Base-by-base conservation (phyloP, 37 sponge, comb jelly and placozoan species). In the Mnemiopsis leidyi region DNA sequence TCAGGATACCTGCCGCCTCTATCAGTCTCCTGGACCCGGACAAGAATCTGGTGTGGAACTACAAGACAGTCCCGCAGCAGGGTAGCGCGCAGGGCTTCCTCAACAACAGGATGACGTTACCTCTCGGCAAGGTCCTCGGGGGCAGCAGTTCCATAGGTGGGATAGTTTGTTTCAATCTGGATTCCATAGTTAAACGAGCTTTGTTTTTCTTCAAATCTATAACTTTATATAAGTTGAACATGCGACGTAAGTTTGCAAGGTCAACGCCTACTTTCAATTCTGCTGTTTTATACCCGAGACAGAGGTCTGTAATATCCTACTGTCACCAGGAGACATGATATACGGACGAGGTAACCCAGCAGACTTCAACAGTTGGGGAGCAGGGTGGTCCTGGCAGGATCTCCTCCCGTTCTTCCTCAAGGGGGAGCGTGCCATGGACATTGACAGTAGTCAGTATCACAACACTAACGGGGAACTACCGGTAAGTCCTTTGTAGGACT, bases 31-130 rank as follows among this genome's bases (percentile, higher is more conserved):
- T 79, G 35, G 82, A 79, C 82, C 82, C 82, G 31, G 82, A 79
- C 36, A 79, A 79, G 82, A 79, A 79, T 36, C 37, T 79, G 36
- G 82, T 79, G 37, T 79, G 82, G 82, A 79, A 79, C 82, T 79
- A 79, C 82, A 79, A 79, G 37, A 79, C 82, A 13, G 37, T 79
- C 9, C 82, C 82, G 2, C 82, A 79, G 82, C 23, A 79, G 37
- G 37, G 37, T 13, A 29, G 30, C 34, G 82, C 82, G 2, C 82
- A 79, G 82, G 82, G 82, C 7, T 79, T 79, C 37, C 35, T 79
- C 82, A 79, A 79, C 36, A 79, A 79, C 37, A 30, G 82, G 82
- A 79, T 79, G 82, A 79, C 82, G 34, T 3, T 79, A 7, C 82
- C 82, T 2, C 82, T 79, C 30, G 82, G 82, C 37, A 32, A 35